Evolutionary conservation across 2,113 vertebrate genomes (phyloP).

Genomic region (Chlorocebus sabaeus): DNA sequence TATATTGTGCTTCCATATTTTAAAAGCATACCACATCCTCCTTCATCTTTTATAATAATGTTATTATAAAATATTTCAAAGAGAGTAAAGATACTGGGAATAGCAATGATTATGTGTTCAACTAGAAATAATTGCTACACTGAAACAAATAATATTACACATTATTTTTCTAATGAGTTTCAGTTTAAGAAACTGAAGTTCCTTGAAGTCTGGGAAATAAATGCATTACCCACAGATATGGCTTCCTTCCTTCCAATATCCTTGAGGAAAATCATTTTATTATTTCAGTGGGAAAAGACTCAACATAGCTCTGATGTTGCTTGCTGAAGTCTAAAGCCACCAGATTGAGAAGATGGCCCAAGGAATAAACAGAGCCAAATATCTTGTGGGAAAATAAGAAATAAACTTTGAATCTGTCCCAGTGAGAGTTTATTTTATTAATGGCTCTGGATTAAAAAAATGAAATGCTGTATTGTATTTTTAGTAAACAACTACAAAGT

Average conservation of each 20-base stretch:
- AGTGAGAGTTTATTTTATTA: not conserved
- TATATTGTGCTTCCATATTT: slow-evolving; percentile 44
- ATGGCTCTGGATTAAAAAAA: not conserved
- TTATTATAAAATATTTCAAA: not conserved
- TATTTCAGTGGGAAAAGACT: not conserved
- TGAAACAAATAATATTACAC: not conserved
- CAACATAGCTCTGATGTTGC: not conserved
- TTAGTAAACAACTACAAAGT: slow-evolving; percentile 14
- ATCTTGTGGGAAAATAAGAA: not conserved
- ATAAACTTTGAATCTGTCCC: not conserved
- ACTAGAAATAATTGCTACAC: slow-evolving; percentile 51
- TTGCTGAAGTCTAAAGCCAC: slow-evolving; percentile 30
- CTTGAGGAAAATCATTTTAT: not conserved
- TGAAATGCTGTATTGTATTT: not conserved
- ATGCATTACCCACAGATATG: not conserved
- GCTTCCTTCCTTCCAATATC: not conserved
- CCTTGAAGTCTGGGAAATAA: not conserved
- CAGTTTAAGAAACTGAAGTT: not conserved
- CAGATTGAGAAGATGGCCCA: not conserved
- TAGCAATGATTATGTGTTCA: not conserved
- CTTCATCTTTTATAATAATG: not conserved
- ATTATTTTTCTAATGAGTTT: slow-evolving; percentile 38
- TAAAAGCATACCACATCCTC: not conserved
- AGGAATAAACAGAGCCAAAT: slow-evolving; percentile 14
- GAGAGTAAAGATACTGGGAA: slow-evolving; percentile 23